phyloP scores from a whole-genome alignment of 1,140 invertebrate genomes.

The Contarinia nasturtii region DNA sequence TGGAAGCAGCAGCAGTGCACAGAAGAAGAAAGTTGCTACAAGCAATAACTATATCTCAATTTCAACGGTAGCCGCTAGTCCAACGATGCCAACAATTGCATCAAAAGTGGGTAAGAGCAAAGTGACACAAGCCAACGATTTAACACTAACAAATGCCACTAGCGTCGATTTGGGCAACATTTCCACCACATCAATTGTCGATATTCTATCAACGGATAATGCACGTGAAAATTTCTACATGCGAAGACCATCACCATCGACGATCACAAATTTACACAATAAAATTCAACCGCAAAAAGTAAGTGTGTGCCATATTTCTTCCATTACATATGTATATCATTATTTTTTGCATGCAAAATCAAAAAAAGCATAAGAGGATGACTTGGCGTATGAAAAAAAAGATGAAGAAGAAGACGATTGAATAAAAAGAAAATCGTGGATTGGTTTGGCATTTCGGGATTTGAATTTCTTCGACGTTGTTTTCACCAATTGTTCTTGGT shows the following conservation, averaged over 20 bases:
- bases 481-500: too few relatives aligned
- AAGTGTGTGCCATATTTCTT: conserved; percentile 1
- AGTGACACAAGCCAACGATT: not conserved
- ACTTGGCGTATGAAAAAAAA: too few relatives aligned
- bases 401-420: not conserved
- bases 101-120: not conserved
- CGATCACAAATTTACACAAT: not conserved
- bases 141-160: not conserved
- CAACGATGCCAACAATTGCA: not conserved
- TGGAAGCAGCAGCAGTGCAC: too few relatives aligned
- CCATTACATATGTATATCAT: not conserved
- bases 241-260: conserved; percentile 6
- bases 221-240: conserved; percentile 19
- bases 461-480: too few relatives aligned
- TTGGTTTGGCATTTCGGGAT: not conserved
- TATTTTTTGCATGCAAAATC: not conserved
- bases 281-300: not conserved
- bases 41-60: not conserved
- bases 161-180: conserved; percentile 3
- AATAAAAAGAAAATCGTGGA: not conserved
- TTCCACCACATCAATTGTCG: conserved; percentile 21
- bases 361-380: too few relatives aligned
- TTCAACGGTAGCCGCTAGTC: not conserved
- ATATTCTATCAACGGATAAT: conserved; percentile 18
- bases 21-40: not conserved